Evolutionary conservation across 2,113 vertebrate genomes (phyloP).

Genomic region (Eira barbara): DNA sequence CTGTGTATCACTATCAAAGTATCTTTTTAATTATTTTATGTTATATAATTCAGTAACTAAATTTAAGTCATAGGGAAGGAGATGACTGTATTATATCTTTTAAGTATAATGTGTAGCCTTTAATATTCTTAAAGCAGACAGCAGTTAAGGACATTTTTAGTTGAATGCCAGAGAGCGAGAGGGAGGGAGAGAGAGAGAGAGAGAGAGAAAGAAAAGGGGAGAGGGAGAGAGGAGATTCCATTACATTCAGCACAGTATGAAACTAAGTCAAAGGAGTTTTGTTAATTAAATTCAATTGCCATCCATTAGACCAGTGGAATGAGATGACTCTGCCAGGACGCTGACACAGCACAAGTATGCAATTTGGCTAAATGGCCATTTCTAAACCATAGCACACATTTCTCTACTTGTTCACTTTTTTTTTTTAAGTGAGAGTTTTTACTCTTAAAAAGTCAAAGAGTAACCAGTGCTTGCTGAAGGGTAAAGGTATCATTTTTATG

Average conservation of each 20-base stretch:
- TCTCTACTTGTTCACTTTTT: constrained; percentile 82
- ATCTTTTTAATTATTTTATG: constrained; percentile 88
- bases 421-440: constrained; percentile 54
- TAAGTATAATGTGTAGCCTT: constrained; percentile 81
- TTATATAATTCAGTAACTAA: constrained; percentile 84
- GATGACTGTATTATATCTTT: constrained; percentile 80
- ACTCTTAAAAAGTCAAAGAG: constrained; percentile 65
- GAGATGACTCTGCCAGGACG: constrained; percentile 89
- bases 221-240: constrained; percentile 80
- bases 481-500: constrained; percentile 54
- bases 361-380: constrained; percentile 90
- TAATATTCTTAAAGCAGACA: constrained; percentile 83
- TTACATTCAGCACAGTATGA: constrained; percentile 88
- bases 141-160: constrained; percentile 84
- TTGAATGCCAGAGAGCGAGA: constrained; percentile 49
- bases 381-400: constrained; percentile 85
- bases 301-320: constrained; percentile 98
- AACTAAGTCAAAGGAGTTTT: constrained; percentile 93
- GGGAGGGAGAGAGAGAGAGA: constrained; percentile 45
- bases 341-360: constrained; percentile 99
- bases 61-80: constrained; percentile 80
- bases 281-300: constrained; percentile 99
- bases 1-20: constrained; percentile 84
- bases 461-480: constrained; percentile 69
- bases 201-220: background rate